Base-by-base conservation (phyloP, 1,140 invertebrate species). In the Patella vulgata region DNA sequence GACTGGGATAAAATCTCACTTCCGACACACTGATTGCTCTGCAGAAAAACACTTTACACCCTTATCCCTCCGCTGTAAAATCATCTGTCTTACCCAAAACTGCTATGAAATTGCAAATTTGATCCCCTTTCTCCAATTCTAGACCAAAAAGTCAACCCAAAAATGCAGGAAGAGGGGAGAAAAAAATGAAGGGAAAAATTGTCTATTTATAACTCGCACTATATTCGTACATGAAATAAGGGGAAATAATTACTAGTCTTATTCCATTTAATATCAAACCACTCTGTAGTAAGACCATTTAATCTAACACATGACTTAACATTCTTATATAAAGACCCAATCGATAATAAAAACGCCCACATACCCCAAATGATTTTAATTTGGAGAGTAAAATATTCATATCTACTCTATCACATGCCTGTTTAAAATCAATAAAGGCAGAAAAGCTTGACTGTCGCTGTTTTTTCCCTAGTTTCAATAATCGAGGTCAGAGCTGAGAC, bases 341-440 rank as follows among this genome's bases (percentile, higher is more conserved):
- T n/a, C 23, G 56, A 39, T 36, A 48, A 12, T 36, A 23, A 6
- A 54, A 36, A 30, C n/a, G 14, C 33, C 52, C 52, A 54, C 6
- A 36, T 9, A 21, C 36, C 14, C 33, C 33, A 36, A 36, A 36
- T 36, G 33, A 36, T 36, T 36, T 4, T 17, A 54, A 12, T 12
- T 25, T 14, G 9, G 31, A 47, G 17, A 3, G 48, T 12, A 51
- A 14, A 14, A 42, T 42, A 4, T 19, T 28, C 21, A 33, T 39
- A 28, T 51, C 33, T 19, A 54, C 52, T 33, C 9, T 42, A 23
- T 61, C 59, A 21, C 30, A 53, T 3, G 59, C 51, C 28, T 61
- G 51, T 19, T 40, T 54, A n/a, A 61, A 54, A 36, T 61, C 51
- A 12, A 61, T 61, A 54, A 46, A 61, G 5, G 50, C 33, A 11